Evolutionary conservation across 2,888 invertebrate species (phyloP).

Genomic region (Allacma fusca): DNA sequence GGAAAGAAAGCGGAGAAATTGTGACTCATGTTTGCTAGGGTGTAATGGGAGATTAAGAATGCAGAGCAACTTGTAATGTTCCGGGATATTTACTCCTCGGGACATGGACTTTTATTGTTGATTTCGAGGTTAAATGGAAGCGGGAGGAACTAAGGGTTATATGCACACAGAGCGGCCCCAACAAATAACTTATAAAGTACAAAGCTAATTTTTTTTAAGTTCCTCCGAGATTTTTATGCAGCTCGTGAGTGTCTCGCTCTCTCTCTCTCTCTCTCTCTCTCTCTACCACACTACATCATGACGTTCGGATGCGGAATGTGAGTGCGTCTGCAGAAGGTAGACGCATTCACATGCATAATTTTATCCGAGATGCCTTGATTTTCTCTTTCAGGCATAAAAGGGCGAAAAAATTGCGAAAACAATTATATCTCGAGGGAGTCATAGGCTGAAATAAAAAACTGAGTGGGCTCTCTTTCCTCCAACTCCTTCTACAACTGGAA

Average conservation of each 20-base stretch:
- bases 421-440: constrained; percentile 61
- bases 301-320: background rate
- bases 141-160: constrained; percentile 29
- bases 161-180: constrained; percentile 14
- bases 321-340: constrained; percentile 21
- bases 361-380: constrained; percentile 40
- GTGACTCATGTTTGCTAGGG: no score
- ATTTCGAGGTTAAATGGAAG: constrained; percentile 31
- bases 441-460: constrained; percentile 42
- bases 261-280: background rate
- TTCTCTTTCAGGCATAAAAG: constrained; percentile 28
- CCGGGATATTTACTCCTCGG: constrained; percentile 21
- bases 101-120: constrained; percentile 24
- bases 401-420: constrained; percentile 60
- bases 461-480: background rate
- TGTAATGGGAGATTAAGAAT: constrained; percentile 1
- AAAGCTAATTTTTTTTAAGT: constrained; percentile 22
- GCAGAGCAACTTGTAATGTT: constrained; percentile 13
- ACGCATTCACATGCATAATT: constrained; percentile 61
- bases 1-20: no score
- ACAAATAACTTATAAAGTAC: constrained; percentile 9
- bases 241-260: background rate
- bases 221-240: constrained; percentile 11
- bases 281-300: background rate
- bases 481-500: background rate